Percentiles rank a stretch among this genome's conserved stretches.
These are phyloP conservation scores for Latheticus oryzae DNA, from an alignment of 2,888 invertebrate genomes.

Conservation along the genomic window DNA sequence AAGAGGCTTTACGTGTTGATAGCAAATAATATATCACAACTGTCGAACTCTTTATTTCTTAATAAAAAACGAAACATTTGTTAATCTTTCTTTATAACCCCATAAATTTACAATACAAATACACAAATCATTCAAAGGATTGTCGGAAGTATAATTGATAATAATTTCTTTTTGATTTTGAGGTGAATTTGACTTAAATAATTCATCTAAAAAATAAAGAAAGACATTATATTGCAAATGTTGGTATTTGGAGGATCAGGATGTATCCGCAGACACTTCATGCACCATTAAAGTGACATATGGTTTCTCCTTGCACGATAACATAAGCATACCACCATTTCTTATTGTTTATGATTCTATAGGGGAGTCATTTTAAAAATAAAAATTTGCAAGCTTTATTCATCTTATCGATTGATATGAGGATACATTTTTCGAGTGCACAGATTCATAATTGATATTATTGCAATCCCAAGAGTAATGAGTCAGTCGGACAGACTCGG, in stretches of 20 bases:
- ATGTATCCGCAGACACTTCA: conserved; percentile 55
- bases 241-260: conserved; percentile 55
- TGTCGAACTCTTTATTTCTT: too few species aligned
- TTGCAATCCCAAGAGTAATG: conserved; percentile 62
- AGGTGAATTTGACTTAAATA: conserved; percentile 45
- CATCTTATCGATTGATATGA: conserved; percentile 41
- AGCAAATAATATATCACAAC: not conserved
- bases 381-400: conserved; percentile 16
- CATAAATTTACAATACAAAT: too few species aligned
- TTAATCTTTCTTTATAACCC: too few species aligned
- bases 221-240: conserved; percentile 54
- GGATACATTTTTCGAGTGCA: conserved; percentile 50
- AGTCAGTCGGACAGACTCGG: conserved; percentile 60
- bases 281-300: conserved; percentile 57
- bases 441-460: conserved; percentile 63
- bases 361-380: conserved; percentile 15
- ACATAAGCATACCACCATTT: conserved; percentile 28
- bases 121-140: too few species aligned
- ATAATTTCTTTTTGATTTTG: too few species aligned
- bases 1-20: not conserved
- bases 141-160: too few species aligned
- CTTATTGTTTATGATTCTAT: conserved; percentile 26
- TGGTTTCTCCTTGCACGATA: conserved; percentile 49
- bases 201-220: conserved; percentile 53
- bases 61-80: too few species aligned